Evolutionary conservation across 2,113 vertebrate genomes (phyloP), one percentile per base, ranked within the genome.

Genomic region (Origma solitaria): DNA sequence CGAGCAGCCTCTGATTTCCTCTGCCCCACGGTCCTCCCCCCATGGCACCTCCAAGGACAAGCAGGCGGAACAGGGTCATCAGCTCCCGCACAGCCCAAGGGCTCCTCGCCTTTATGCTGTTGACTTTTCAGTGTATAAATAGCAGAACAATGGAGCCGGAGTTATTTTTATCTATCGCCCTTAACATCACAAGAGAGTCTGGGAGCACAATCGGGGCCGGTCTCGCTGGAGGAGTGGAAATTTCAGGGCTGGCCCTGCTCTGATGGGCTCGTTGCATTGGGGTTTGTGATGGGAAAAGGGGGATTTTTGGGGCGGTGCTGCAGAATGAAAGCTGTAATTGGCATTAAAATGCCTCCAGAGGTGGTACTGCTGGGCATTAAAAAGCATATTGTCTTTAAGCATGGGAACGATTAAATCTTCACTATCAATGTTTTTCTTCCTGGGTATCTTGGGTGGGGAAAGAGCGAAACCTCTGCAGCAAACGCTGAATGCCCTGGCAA

Each of bases 101-200:
- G 90, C 82, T 6, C 82, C 75, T 66, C 44, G 90, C 90, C 85
- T 88, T 75, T 13, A 0, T 44, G 85, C 79, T 86, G 71, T 75
- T 94, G 94, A 68, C 85, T 95, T 90, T 58, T 40, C 49, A 0
- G 80, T 13, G 68, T 90, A 91, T 92, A 96, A 96, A 97, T 88
- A 93, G 95, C 94, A 69, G 56, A 79, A 96, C 69, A 86, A 86
- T 72, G 77, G 60, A 86, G 65, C 9, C 10, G 1, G 8, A 75
- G 92, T 72, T 96, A 96, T 97, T 95, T 95, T 94, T 93, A 82
- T 86, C 90, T 72, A 25, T 78, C 16, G 24, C 72, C 45, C 57
- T 92, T 83, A 88, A 90, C 76, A 69, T 64, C 37, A 60, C 53
- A 78, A 51, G 71, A 66, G 85, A 73, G 71, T 6, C 85, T 35